Evolutionary conservation across 2,888 invertebrate genomes (phyloP).

Genomic region (Zaprionus lineosus): DNA sequence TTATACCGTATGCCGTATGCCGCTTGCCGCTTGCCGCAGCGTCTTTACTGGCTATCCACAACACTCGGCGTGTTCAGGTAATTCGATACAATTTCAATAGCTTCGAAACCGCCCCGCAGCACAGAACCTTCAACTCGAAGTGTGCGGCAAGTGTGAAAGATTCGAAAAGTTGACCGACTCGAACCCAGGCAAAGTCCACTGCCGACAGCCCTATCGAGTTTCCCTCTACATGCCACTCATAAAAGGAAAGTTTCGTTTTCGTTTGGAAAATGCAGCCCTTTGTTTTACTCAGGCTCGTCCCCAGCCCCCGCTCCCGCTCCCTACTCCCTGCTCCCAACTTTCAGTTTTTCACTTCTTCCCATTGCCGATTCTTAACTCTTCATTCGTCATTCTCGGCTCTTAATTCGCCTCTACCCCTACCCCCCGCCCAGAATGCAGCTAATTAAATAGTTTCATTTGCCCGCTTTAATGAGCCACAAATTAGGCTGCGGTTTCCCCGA

Average conservation of each 20-base stretch:
- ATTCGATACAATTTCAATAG: slow-evolving; percentile 72
- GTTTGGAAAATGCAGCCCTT: slow-evolving; percentile 52
- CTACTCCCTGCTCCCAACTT: too few species aligned
- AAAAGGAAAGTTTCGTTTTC: slow-evolving; percentile 56
- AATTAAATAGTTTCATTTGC: slow-evolving; percentile 71
- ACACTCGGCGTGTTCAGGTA: slow-evolving; percentile 60
- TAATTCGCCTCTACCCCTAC: too few species aligned
- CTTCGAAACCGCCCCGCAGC: slow-evolving; percentile 37
- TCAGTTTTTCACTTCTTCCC: slow-evolving; percentile 1
- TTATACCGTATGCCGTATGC: not conserved
- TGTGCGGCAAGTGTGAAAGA: slow-evolving; percentile 78
- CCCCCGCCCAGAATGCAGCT: too few species aligned
- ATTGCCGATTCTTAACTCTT: slow-evolving; percentile 20
- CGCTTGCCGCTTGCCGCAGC: slow-evolving; percentile 13
- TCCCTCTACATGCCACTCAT: slow-evolving; percentile 42
- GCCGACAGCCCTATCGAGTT: slow-evolving; percentile 73
- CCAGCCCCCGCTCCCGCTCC: too few species aligned
- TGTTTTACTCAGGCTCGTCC: too few species aligned
- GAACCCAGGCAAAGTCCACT: slow-evolving; percentile 15
- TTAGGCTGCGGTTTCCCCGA: slow-evolving; percentile 56
- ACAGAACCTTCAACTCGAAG: slow-evolving; percentile 42
- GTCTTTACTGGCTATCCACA: slow-evolving; percentile 28
- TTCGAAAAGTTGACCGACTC: slow-evolving; percentile 52
- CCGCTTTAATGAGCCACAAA: slow-evolving; percentile 61
- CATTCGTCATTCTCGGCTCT: too few species aligned